Evolutionary conservation across 2,113 vertebrate genomes (phyloP).

Genomic region (Carassius gibelio): DNA sequence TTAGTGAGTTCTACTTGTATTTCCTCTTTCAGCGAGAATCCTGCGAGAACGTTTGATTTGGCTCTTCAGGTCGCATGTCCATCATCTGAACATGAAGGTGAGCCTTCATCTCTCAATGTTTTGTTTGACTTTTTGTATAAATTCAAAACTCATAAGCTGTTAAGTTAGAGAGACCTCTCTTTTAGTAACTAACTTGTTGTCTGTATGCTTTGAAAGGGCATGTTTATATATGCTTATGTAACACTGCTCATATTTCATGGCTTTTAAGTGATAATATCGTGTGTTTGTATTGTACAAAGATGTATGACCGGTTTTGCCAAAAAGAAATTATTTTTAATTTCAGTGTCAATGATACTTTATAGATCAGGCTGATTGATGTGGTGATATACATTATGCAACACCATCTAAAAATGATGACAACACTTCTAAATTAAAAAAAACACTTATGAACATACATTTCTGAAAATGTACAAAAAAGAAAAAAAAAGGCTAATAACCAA

Average conservation of each 20-base stretch:
- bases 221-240: background rate
- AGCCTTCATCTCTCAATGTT: constrained; percentile 53
- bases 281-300: background rate
- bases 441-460: background rate
- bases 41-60: constrained; percentile 93
- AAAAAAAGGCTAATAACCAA: background rate
- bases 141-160: background rate
- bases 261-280: background rate
- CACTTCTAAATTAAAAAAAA: background rate
- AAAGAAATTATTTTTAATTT: background rate
- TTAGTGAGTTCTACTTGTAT: constrained; percentile 11
- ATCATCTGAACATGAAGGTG: constrained; percentile 88
- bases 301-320: background rate
- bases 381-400: background rate
- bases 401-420: background rate
- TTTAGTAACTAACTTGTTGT: background rate
- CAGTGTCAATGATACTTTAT: background rate
- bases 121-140: background rate
- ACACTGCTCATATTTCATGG: background rate
- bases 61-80: constrained; percentile 90
- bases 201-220: background rate
- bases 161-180: background rate
- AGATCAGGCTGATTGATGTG: background rate
- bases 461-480: background rate
- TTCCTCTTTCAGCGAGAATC: constrained; percentile 84